Base-by-base conservation (phyloP, 2,113 vertebrate species). In the Colius striatus region DNA sequence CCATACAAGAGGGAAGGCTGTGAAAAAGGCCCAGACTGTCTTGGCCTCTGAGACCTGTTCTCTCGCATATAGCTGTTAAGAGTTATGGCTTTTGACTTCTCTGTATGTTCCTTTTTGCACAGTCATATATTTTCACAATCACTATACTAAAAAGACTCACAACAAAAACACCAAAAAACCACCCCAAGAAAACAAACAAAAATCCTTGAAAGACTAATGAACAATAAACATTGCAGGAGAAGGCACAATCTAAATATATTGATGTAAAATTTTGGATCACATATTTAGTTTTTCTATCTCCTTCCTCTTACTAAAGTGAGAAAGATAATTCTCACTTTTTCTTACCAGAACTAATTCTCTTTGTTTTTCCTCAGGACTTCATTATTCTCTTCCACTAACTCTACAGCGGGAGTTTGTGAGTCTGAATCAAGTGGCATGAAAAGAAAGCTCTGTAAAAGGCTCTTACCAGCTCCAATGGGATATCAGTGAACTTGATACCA, bases 141-240 rank as follows among this genome's bases (percentile, higher is more conserved):
- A 58, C 13, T 19, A 5, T 13, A 29, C 19, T 23, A 70, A 61
- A 11, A 82, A 45, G 32, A 32, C 9, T 25, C 34, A 29, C 27
- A 29, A 54, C 22, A 41, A 51, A 5, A 38, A 30, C 21, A 67
- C 22, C 18, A 22, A 36, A 75, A 77, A 57, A 36, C 22, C 34
- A 43, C 2, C 3, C 6, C 3, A 29, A 21, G 14, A 43, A 72
- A 58, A 36, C 32, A 55, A 20, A 45, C 13, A 38, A 34, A 55
- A 66, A 4, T 5, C 11, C 9, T 55, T 25, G 4, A 65, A 84
- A 29, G 13, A 48, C 16, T 45, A 47, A 61, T 16, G 6, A 83
- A 47, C 30, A 72, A 30, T 36, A 55, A 65, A 5, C 10, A 77
- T 9, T 9, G 14, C 0, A 0, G 45, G 4, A 77, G 6, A 60